Evolutionary conservation across 2,113 vertebrate genomes (phyloP).

Genomic region (Panthera leo): DNA sequence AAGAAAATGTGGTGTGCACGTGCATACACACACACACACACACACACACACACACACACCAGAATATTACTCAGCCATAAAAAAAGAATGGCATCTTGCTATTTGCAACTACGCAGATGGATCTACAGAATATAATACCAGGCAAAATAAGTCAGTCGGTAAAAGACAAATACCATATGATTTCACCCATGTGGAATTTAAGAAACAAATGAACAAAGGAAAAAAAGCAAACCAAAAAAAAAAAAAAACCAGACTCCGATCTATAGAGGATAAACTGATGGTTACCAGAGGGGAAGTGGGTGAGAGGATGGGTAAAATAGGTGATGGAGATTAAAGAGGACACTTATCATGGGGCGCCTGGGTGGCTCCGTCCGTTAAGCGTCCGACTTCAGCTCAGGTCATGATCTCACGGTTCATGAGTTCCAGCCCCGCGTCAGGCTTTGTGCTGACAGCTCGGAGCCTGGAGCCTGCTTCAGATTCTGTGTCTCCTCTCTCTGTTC

Average conservation of each 20-base stretch:
- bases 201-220: neutral
- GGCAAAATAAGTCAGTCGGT: neutral
- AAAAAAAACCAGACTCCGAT: neutral
- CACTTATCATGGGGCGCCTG: neutral
- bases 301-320: neutral
- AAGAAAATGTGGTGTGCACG: neutral
- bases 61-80: neutral
- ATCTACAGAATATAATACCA: neutral
- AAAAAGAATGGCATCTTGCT: neutral
- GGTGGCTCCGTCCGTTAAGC: too few relatives aligned
- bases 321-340: neutral
- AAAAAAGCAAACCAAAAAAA: neutral
- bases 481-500: too few relatives aligned
- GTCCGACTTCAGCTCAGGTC: too few relatives aligned
- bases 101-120: neutral
- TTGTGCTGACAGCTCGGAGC: too few relatives aligned
- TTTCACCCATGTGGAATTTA: neutral
- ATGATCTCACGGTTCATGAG: too few relatives aligned
- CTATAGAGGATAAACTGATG: neutral
- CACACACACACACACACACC: neutral
- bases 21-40: neutral
- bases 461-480: too few relatives aligned
- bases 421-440: too few relatives aligned
- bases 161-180: neutral
- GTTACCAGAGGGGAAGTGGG: neutral